phyloP scores from a whole-genome alignment of 2,797 vertebrate genomes.

The Phoebastria nigripes region DNA sequence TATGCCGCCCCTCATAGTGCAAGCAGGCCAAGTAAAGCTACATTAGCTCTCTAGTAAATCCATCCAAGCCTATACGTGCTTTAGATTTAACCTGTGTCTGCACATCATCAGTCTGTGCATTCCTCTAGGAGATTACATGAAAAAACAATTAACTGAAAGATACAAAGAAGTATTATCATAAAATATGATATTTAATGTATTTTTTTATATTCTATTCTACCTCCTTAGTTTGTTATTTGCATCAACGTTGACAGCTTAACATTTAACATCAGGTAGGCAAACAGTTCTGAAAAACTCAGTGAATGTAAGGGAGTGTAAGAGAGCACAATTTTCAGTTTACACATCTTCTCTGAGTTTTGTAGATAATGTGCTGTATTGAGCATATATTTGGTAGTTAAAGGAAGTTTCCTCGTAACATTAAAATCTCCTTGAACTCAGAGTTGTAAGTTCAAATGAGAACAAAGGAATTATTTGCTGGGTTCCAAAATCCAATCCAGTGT shows the following conservation, averaged over 20 bases:
- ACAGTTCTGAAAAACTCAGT: not conserved
- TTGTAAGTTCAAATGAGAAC: not conserved
- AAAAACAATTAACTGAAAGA: not conserved
- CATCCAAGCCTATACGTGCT: not conserved
- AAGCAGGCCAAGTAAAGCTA: not conserved
- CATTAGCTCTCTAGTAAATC: not conserved
- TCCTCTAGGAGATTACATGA: not conserved
- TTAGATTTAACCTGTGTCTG: not conserved
- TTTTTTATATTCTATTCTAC: not conserved
- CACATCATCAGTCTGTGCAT: not conserved
- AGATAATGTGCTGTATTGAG: not conserved
- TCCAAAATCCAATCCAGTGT: not conserved
- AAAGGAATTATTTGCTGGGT: not conserved
- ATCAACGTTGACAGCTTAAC: not conserved
- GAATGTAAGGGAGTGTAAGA: not conserved
- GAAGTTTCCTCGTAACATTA: not conserved
- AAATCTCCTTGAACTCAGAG: not conserved
- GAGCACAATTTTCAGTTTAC: not conserved
- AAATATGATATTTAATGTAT: not conserved
- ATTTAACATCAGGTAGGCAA: not conserved
- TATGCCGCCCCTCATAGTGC: not conserved
- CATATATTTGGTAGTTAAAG: not conserved
- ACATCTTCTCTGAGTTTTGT: not conserved
- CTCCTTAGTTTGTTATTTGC: not conserved
- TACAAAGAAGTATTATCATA: not conserved